Percentiles rank a stretch among this genome's conserved stretches.
phyloP scores from a whole-genome alignment of 2,888 invertebrate genomes.

The Trachelus stipa region DNA sequence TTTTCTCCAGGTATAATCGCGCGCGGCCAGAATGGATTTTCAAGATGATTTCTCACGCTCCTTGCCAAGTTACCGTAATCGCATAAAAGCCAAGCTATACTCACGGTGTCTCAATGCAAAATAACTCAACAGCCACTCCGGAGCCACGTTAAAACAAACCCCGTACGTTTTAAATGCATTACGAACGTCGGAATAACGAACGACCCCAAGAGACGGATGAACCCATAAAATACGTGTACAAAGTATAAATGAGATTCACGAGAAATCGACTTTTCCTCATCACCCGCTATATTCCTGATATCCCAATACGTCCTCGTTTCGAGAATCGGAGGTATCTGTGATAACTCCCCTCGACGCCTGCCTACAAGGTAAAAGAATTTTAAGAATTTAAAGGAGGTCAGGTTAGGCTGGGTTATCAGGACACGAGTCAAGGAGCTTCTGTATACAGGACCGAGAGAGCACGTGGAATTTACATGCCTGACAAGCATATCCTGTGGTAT shows the following conservation, averaged over 20 bases:
- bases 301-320: neutral
- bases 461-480: neutral
- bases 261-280: neutral
- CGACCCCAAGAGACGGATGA: neutral
- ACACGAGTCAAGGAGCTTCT: neutral
- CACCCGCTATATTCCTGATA: neutral
- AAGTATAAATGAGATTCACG: neutral
- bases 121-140: neutral
- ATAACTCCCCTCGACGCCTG: neutral
- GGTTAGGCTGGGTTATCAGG: neutral
- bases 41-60: neutral
- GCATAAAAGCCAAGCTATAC: neutral
- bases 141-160: neutral
- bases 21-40: neutral
- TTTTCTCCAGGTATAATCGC: neutral
- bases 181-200: neutral
- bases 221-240: neutral
- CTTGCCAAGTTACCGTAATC: neutral
- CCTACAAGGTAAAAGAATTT: neutral
- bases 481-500: no score
- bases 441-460: neutral
- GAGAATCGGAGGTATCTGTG: neutral
- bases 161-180: neutral
- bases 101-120: no score
- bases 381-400: neutral